Evolutionary conservation across 1,140 invertebrate species (phyloP).

Genomic region (Tetraneura akinire): DNA sequence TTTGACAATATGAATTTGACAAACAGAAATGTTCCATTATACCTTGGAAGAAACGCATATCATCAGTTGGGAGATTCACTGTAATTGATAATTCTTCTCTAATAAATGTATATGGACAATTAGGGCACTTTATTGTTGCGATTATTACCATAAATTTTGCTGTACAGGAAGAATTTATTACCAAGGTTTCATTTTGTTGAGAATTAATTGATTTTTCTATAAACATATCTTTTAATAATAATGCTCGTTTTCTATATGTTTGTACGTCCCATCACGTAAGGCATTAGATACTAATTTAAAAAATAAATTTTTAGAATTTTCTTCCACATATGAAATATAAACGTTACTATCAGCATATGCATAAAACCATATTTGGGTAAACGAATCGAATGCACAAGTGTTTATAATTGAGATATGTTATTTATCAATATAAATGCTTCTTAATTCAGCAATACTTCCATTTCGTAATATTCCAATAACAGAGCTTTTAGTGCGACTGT

Average conservation of each 20-base stretch:
- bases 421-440: background rate
- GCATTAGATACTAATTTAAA: background rate
- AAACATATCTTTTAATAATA: background rate
- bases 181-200: background rate
- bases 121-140: too few relatives aligned
- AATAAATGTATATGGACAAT: too few relatives aligned
- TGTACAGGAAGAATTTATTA: background rate
- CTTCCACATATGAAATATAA: background rate
- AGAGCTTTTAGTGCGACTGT: background rate
- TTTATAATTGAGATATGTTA: background rate
- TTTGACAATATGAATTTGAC: too few relatives aligned
- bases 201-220: background rate
- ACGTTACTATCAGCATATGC: background rate
- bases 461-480: background rate
- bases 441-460: conserved; percentile 5
- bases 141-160: too few relatives aligned
- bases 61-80: too few relatives aligned
- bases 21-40: too few relatives aligned
- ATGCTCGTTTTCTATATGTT: background rate
- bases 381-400: background rate
- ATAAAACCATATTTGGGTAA: background rate
- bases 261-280: background rate
- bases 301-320: conserved; percentile 5
- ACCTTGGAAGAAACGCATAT: too few relatives aligned
- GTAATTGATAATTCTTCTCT: too few relatives aligned